Evolutionary conservation across 1,140 invertebrate species (phyloP), one percentile per base, ranked within the genome.

Genomic region (Danaus plexippus): DNA sequence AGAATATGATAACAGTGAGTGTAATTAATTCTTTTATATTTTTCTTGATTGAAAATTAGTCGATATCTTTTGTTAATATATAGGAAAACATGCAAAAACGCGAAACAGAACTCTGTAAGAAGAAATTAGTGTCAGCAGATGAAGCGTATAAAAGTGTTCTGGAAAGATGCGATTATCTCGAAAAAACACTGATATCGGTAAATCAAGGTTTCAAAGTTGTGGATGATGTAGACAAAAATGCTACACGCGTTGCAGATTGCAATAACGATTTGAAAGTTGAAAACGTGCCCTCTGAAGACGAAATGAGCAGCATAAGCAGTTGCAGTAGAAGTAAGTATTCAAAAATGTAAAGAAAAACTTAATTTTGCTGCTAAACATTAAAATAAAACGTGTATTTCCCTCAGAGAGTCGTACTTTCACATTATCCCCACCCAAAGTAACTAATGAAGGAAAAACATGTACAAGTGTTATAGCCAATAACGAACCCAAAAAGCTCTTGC

Each of bases 1-100:
- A 83, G 61, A 69, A 73, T 48, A 74, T 73, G 11, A 64, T 87
- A 13, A 73, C 64, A 62, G 85, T 86, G 73, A 55, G 64, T 60
- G 57, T 45, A 45, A 54, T 44, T 42, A 42, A 40, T 45, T 13
- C 49, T 18, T 32, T n/a, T 46, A 18, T 55, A 52, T 54, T 53
- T 22, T 41, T n/a, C 43, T 43, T 15, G 52, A 41, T 54, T 48
- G 0, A 57, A 57, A 13, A 56, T 49, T 43, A 51, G 15, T 12
- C 50, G 47, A 44, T 15, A 50, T 45, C 43, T 54, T n/a, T n/a
- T 53, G 66, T 73, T 52, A 50, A 32, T 9, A 44, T 54, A 52
- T 56, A 87, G 84, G 63, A 75, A 71, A 62, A 71, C 51, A 69
- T 59, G 11, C 70, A 79, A 59, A 47, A 60, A 8, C 56, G 75